Base-by-base conservation (phyloP, 2,797 vertebrate species). In the Gambelia wislizenii region DNA sequence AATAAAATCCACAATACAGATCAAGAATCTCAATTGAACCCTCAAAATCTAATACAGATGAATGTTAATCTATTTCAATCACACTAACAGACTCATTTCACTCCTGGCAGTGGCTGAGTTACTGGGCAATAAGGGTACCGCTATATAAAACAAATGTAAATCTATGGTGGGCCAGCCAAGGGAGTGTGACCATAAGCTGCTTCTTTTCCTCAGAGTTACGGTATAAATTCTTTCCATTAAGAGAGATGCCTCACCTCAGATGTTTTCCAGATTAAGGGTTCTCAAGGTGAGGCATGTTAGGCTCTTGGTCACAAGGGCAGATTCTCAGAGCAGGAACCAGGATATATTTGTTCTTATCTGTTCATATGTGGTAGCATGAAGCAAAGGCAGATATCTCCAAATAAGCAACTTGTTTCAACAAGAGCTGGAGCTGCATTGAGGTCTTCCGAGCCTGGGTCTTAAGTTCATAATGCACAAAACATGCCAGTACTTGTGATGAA, bases 141-240 rank as follows among this genome's bases (percentile, higher is more conserved):
- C 25, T 75, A 33, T 39, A 77, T 86, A 44, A 64, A 47, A 77
- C 72, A 76, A 77, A 86, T 61, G 84, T 44, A 86, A 77, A 64
- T 49, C 72, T 77, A 18, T 44, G 18, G 44, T n/a, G 5, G 54
- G 56, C 14, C 52, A 76, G 25, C 84, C 36, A 39, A 52, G 12
- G 30, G 13, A 44, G 25, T 85, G 36, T 61, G 39, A 76, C 56
- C 84, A 49, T 36, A 86, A 86, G 33, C 18, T 33, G n/a, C 42
- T 64, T 56, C 56, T 77, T 14, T 7, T n/a, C 39, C 70, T 77
- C 30, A 49, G 56, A 44, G 42, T 39, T 36, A n/a, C n/a, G n/a
- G n/a, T n/a, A 77, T 77, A 59, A 47, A 64, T 77, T 27, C 59
- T 47, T 39, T 76, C 30, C 30, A 25, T 47, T 42, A 36, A 86